Evolutionary conservation across 2,113 vertebrate species (phyloP).

Genomic region (Halichoeres trimaculatus): DNA sequence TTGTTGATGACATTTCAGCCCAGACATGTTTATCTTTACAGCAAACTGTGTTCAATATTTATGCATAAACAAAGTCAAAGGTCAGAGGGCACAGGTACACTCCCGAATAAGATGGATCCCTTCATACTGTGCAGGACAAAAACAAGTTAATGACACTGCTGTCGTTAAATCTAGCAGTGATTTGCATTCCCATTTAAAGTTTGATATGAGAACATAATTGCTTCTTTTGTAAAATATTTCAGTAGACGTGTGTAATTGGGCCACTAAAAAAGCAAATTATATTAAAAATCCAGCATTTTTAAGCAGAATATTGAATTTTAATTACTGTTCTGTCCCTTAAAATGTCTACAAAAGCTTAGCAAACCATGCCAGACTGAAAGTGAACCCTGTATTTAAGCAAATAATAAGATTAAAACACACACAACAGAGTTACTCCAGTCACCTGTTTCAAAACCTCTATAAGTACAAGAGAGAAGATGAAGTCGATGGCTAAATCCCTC

Average conservation of each 20-base stretch:
- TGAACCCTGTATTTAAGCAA: background rate
- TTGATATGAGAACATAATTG: background rate
- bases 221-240: background rate
- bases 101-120: background rate
- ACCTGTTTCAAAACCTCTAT: slow-evolving; percentile 99
- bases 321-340: too few relatives aligned
- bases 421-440: slow-evolving; percentile 40
- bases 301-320: too few relatives aligned
- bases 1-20: background rate
- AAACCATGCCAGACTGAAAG: background rate
- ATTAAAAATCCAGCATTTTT: background rate
- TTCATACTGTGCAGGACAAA: background rate
- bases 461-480: slow-evolving; percentile 98
- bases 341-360: background rate
- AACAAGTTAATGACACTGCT: background rate
- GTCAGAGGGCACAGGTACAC: background rate
- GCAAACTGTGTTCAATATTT: background rate
- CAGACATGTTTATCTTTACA: background rate
- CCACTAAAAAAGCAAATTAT: background rate
- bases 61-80: background rate
- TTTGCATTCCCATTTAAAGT: background rate
- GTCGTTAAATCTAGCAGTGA: background rate
- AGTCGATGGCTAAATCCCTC: slow-evolving; percentile 97
- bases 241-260: background rate
- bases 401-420: background rate